Base-by-base conservation (phyloP, 2,113 vertebrate species). In the Beaufortia kweichowensis region DNA sequence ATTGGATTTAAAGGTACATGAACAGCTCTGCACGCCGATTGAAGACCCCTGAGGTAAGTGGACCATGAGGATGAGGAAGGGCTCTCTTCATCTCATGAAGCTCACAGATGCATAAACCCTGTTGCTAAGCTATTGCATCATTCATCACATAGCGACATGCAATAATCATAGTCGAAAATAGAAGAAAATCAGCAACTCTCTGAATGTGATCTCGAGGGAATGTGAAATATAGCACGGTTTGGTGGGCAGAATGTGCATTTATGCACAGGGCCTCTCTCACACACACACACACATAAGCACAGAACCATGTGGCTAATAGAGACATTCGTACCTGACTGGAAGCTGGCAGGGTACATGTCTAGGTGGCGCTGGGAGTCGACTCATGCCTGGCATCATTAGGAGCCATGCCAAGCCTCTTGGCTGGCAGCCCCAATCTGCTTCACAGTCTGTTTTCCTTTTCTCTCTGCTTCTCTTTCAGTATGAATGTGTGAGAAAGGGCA, bases 291-390 rank as follows among this genome's bases (percentile, higher is more conserved):
- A 87, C 65, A 86, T 88, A 93, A 93, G 5, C n/a, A 8, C 19
- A 93, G 88, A 93, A 91, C 82, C 92, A 92, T 93, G 85, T 53
- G 68, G 81, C 88, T 98, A 97, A 98, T 97, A 96, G 94, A 98
- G 95, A 98, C 94, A 92, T 97, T 95, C 95, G 94, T 95, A 96
- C 92, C 92, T 96, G 95, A 92, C 94, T 94, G 94, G 93, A 93
- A 96, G 93, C 95, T 97, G 96, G 94, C 97, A 96, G 93, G 95
- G 73, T 96, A 94, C 93, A 94, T 93, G 92, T 94, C 95, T 90
- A 93, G 88, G 84, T 92, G 94, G 92, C 93, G 90, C 94, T 90
- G 90, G 93, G 92, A 93, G 94, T 94, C 94, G 93, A 94, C 93
- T 93, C 94, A 95, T 95, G 95, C 94, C 93, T 93, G 90, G 94